These are phyloP conservation scores for Nyleta sp. DNA, from an alignment of 2,888 invertebrate species.

Conservation along the genomic window DNA sequence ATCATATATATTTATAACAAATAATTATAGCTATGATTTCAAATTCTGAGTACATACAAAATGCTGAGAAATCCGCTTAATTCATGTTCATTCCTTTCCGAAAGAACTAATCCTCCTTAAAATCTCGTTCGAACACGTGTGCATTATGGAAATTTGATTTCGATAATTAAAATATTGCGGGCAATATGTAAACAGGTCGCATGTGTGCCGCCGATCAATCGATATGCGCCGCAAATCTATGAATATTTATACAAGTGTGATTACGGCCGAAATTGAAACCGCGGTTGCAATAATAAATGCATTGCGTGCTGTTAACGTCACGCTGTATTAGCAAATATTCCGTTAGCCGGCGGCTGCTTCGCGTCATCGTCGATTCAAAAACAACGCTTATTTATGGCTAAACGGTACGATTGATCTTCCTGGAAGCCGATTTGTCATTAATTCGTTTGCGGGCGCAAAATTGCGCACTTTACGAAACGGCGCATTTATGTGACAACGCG, in stretches of 20 bases:
- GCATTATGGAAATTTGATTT: slow-evolving; percentile 1
- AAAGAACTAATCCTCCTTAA: too few relatives aligned
- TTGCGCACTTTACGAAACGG: slow-evolving; percentile 20
- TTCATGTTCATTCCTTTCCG: too few relatives aligned
- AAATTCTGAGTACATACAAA: too few relatives aligned
- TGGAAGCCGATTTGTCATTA: slow-evolving; percentile 28
- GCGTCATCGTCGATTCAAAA: slow-evolving; percentile 23
- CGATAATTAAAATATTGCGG: slow-evolving; percentile 17
- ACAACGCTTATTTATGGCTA: slow-evolving; percentile 29
- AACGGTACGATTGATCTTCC: slow-evolving; percentile 26
- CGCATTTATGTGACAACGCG: slow-evolving; percentile 27
- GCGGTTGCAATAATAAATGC: slow-evolving; percentile 33
- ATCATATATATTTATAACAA: too few relatives aligned
- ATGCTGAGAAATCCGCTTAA: too few relatives aligned
- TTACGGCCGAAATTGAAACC: slow-evolving; percentile 25
- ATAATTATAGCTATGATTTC: too few relatives aligned
- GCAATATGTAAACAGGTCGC: slow-evolving; percentile 1
- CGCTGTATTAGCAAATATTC: slow-evolving; percentile 37
- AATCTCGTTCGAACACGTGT: neutral
- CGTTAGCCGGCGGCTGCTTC: slow-evolving; percentile 8
- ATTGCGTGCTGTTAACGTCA: slow-evolving; percentile 18
- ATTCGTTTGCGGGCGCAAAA: slow-evolving; percentile 15
- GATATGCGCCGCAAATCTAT: slow-evolving; percentile 19
- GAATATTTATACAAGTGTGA: slow-evolving; percentile 37
- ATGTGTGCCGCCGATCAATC: slow-evolving; percentile 10